Evolutionary conservation across 1,140 invertebrate genomes (phyloP), one percentile per base, ranked within the genome.

Genomic region (Diorhabda elongata): DNA sequence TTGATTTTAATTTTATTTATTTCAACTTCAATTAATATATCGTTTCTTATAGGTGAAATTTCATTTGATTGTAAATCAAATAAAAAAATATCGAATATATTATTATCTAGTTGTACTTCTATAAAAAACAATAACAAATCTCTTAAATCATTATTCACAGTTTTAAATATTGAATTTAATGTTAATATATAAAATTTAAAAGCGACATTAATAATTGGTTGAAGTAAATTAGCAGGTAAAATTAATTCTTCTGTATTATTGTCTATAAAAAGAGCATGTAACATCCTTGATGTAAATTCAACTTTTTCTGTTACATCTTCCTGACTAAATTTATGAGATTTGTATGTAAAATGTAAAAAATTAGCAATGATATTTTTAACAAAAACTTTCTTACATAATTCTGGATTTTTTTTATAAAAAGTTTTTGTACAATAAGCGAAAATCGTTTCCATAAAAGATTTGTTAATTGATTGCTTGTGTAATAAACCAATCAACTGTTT

Each of bases 401-500:
- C 5, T 82, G 65, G 26, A 78, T 87, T 85, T 64, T 81, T 79
- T 65, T 84, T 79, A 74, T 84, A 82, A 42, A 90, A 75, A 64
- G 77, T 78, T 68, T 84, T 81, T 26, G 87, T 82, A 74, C 86
- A 89, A 5, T 63, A 42, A 3, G 69, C 59, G 67, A 70, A 72
- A 6, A 74, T 41, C 64, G 67, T 66, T 58, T 72, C 70, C 52
- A 62, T 66, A 59, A 70, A 6, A 9, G 60, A 59, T 62, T 42
- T 44, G 11, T 71, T 57, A 2, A 67, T 64, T 41, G 78, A 79
- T 41, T 82, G 82, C 52, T 69, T 84, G 42, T 74, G 69, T 11
- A 85, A 74, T 67, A 87, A 79, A 56, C 82, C 76, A n/a, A 81
- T 75, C 8, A 88, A 67, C 79, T 87, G 84, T 67, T 75, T 70